A percentile compares a stretch with the other conserved stretches of the same genome.
phyloP scores from a whole-genome alignment of 2,797 vertebrate species.

The Rhincodon typus region DNA sequence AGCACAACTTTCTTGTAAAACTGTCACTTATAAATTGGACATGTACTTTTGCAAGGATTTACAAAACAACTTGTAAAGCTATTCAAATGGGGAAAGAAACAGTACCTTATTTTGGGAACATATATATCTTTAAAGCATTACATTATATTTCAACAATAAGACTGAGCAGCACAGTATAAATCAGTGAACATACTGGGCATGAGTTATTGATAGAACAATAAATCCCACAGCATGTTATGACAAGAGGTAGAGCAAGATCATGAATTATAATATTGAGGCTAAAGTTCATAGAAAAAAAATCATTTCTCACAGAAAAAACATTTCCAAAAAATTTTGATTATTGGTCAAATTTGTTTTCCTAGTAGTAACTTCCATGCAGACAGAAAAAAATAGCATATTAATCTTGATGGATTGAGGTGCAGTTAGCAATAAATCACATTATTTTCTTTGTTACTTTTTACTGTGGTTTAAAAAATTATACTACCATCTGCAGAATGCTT shows the following conservation, averaged over 20 bases:
- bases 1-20: conserved; percentile 22
- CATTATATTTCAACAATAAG: not conserved
- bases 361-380: not conserved
- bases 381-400: not conserved
- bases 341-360: conserved; percentile 12
- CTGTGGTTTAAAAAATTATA: not conserved
- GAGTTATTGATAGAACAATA: conserved; percentile 10
- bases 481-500: not conserved
- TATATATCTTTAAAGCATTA: conserved; percentile 6
- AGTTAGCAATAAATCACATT: not conserved
- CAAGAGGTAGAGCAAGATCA: not conserved
- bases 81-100: not conserved
- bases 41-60: not conserved
- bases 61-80: not conserved
- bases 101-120: not conserved
- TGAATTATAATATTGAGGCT: not conserved
- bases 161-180: not conserved
- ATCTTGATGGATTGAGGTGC: not conserved
- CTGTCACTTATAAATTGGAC: not conserved
- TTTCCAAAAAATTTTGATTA: not conserved
- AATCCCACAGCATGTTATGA: conserved; percentile 9
- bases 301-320: not conserved
- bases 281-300: conserved; percentile 3
- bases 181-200: not conserved
- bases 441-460: not conserved